A percentile compares a stretch with the other conserved stretches of the same genome.
Evolutionary conservation across 2,113 vertebrate genomes (phyloP).

Genomic region (Mesocricetus auratus): DNA sequence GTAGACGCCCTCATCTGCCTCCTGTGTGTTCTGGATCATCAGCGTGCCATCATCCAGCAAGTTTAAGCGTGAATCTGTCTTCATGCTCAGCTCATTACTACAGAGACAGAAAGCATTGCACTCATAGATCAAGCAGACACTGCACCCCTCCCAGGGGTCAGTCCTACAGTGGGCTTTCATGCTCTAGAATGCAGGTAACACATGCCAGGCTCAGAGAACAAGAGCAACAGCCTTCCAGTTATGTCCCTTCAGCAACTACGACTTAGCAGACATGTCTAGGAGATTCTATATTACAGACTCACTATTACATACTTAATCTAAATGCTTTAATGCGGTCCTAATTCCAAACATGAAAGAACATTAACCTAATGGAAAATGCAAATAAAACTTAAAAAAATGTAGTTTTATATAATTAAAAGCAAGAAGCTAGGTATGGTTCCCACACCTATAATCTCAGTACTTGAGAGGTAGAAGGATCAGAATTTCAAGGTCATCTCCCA

Average conservation of each 20-base stretch:
- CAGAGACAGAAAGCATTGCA: constrained; percentile 65
- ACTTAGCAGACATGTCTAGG: fast-evolving
- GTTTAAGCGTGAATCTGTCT: constrained; percentile 95
- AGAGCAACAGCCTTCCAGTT: neutral
- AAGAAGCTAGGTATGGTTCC: neutral
- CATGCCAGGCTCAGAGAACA: neutral
- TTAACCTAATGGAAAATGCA: neutral
- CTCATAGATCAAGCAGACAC: neutral
- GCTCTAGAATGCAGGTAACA: no score
- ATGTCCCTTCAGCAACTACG: no score
- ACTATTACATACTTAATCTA: fast-evolving
- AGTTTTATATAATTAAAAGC: neutral
- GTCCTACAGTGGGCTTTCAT: fast-evolving
- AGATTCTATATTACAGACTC: fast-evolving
- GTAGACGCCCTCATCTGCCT: constrained; percentile 97
- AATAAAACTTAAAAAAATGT: neutral
- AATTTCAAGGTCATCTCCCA: neutral
- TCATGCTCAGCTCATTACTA: constrained; percentile 96
- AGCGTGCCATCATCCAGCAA: constrained; percentile 96
- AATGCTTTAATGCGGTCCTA: neutral
- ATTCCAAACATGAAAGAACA: neutral
- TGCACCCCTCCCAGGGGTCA: fast-evolving
- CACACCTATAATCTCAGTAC: neutral
- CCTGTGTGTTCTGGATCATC: constrained; percentile 97
- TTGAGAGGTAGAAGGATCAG: neutral